Conservation (phyloP, 2,797 vertebrate species). For the Triplophysa bombifrons region DNA sequence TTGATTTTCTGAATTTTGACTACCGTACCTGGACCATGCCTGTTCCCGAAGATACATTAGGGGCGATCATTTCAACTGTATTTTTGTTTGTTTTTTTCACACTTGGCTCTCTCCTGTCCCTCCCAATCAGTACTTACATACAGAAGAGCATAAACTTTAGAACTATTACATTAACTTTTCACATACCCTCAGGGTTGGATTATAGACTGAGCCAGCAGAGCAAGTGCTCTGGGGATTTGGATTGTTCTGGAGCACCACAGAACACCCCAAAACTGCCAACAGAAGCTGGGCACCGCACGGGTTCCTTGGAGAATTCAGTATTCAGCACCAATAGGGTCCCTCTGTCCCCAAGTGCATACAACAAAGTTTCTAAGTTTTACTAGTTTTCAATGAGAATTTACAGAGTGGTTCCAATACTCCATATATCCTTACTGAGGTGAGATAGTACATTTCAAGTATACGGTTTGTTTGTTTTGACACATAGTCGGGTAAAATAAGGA, state of each 20-base stretch:
- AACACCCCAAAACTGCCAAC: background rate
- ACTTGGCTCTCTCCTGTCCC: background rate
- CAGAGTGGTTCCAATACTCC: background rate
- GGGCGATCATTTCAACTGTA: background rate
- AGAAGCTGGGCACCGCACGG: background rate
- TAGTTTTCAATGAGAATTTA: background rate
- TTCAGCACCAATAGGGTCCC: background rate
- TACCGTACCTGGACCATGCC: no score
- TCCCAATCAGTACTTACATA: background rate
- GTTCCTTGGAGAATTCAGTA: background rate
- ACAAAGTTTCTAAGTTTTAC: background rate
- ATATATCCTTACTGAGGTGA: background rate
- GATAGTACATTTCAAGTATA: no score
- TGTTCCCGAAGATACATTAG: no score
- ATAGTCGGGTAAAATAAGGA: no score
- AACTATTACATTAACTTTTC: background rate
- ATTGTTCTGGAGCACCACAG: background rate
- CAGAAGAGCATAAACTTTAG: background rate
- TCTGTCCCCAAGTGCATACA: background rate
- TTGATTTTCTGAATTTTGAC: no score
- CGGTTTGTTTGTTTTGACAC: no score
- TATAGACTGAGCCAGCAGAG: background rate
- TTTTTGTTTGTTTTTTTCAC: background rate
- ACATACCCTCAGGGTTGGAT: background rate
- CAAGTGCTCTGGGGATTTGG: background rate